Percentiles rank a stretch among this genome's conserved stretches.
Evolutionary conservation across 1,140 invertebrate species (phyloP).

Genomic region (Drosophila bifasciata): DNA sequence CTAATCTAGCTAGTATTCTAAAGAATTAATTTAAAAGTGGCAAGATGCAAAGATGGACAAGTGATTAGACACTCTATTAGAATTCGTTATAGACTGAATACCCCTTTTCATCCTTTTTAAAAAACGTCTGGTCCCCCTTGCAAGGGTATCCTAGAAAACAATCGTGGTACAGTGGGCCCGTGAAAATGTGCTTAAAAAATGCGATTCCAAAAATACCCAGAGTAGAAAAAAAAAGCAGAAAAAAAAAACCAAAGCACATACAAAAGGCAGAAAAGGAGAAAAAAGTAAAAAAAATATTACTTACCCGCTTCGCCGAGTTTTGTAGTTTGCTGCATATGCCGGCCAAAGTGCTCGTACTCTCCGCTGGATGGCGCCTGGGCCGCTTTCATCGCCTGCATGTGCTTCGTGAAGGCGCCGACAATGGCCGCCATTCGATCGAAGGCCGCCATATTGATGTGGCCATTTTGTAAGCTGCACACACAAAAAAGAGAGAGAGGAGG

Average conservation of each 20-base stretch:
- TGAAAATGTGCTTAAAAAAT: neutral
- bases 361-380: conserved; percentile 55
- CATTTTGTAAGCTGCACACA: conserved; percentile 73
- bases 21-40: no score
- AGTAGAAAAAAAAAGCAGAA: conserved; percentile 13
- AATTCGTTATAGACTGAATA: neutral
- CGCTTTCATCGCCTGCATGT: conserved; percentile 74
- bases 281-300: conserved; percentile 47
- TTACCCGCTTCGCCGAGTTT: conserved; percentile 76
- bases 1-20: no score
- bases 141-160: conserved; percentile 2
- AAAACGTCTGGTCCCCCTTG: neutral
- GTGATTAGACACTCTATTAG: no score
- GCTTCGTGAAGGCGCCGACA: conserved; percentile 80
- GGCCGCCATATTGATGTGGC: conserved; percentile 83
- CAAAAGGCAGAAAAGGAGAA: neutral
- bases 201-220: conserved; percentile 30
- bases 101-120: neutral
- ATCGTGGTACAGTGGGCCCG: no score
- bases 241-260: conserved; percentile 7
- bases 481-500: neutral
- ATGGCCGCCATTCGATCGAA: conserved; percentile 83
- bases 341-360: conserved; percentile 77
- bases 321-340: conserved; percentile 75
- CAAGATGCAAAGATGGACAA: no score